These are phyloP conservation scores for Gymnopithys bicolor DNA, from an alignment of 2,797 vertebrate genomes.

Conservation along the genomic window DNA sequence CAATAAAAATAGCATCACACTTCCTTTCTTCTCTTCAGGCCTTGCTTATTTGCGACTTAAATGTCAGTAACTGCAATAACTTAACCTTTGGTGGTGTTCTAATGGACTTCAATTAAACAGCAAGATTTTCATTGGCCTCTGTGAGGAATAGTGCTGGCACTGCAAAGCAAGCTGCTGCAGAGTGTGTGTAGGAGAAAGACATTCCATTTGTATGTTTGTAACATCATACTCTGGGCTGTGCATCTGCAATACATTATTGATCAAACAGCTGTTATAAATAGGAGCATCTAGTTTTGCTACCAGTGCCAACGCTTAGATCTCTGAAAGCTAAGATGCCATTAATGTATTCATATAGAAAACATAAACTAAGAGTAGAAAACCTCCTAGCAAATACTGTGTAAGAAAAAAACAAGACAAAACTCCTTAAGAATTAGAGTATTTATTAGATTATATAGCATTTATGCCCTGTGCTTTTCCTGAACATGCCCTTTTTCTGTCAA, in stretches of 20 bases:
- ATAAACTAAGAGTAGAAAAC: background rate
- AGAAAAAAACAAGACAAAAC: background rate
- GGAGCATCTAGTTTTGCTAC: background rate
- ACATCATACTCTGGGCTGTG: background rate
- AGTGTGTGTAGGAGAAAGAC: rapidly evolving
- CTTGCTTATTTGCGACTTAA: background rate
- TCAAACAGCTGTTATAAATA: conserved; percentile 59
- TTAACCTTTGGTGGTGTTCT: background rate
- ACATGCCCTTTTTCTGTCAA: background rate
- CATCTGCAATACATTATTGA: conserved; percentile 63
- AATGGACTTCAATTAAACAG: background rate
- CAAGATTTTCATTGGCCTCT: background rate
- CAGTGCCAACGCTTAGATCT: conserved; percentile 30
- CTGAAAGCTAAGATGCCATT: background rate
- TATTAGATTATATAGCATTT: background rate
- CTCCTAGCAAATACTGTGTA: background rate
- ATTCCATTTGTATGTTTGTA: background rate
- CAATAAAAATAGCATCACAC: background rate
- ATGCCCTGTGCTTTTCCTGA: background rate
- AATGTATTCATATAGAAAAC: background rate
- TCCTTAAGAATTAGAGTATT: background rate
- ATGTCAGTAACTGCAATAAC: background rate
- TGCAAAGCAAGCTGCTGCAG: background rate
- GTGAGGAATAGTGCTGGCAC: background rate
- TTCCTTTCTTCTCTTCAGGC: background rate